A percentile compares a stretch with the other conserved stretches of the same genome.
phyloP scores from a whole-genome alignment of 2,888 invertebrate genomes.

The Neocrepidodera transversa region DNA sequence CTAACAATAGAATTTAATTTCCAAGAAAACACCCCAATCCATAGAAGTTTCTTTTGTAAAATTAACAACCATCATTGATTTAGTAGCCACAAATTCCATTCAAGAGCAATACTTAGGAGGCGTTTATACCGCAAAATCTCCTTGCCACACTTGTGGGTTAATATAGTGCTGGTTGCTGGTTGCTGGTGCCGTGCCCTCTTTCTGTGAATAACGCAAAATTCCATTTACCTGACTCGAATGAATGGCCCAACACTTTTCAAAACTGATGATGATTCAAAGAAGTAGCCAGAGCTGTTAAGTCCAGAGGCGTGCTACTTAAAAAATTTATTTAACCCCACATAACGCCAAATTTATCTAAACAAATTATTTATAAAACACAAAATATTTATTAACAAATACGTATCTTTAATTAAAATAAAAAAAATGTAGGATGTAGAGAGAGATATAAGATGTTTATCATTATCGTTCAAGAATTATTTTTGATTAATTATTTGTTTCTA shows the following conservation, averaged over 20 bases:
- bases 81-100: constrained; percentile 13
- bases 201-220: constrained; percentile 21
- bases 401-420: no score
- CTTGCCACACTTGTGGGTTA: constrained; percentile 12
- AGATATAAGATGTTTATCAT: no score
- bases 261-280: constrained; percentile 13
- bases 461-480: no score
- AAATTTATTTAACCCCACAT: no score
- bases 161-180: no score
- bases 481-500: no score
- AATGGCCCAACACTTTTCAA: constrained; percentile 10
- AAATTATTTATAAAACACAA: no score
- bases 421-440: no score
- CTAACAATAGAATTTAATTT: no score
- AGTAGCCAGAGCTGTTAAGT: not conserved
- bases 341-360: no score
- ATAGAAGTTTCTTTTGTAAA: not conserved
- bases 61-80: constrained; percentile 17
- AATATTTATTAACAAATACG: no score
- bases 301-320: not conserved
- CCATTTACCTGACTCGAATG: constrained; percentile 20
- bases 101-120: constrained; percentile 1
- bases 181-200: constrained; percentile 15
- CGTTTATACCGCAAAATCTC: constrained; percentile 25
- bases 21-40: no score